Conservation (phyloP, 2,797 vertebrate genomes). For the Adrianichthys oophorus region DNA sequence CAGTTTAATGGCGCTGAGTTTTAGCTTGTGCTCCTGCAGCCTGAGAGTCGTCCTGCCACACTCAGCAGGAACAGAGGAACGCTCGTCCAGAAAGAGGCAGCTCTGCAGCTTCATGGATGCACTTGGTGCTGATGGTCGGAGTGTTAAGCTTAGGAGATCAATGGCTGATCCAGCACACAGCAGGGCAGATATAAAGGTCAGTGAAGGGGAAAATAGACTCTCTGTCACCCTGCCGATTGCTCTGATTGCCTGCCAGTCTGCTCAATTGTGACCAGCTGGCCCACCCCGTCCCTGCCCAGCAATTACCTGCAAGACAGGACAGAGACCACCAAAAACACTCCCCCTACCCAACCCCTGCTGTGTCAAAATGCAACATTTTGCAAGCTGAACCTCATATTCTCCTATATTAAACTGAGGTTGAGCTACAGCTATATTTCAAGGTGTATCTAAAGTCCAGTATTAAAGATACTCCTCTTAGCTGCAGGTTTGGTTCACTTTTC, state of each 20-base stretch:
- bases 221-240: constrained; percentile 37
- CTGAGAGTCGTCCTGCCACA: not conserved
- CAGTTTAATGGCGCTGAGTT: constrained; percentile 9
- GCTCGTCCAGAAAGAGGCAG: not conserved
- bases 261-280: constrained; percentile 35
- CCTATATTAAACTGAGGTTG: too few relatives aligned
- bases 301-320: constrained; percentile 11
- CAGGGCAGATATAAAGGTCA: constrained; percentile 46
- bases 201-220: constrained; percentile 50
- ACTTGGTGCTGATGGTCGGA: constrained; percentile 15
- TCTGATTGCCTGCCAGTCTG: constrained; percentile 42
- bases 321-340: not conserved
- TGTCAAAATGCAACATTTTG: too few relatives aligned
- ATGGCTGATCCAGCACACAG: constrained; percentile 36
- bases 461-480: too few relatives aligned
- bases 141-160: constrained; percentile 19
- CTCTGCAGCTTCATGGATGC: constrained; percentile 18
- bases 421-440: too few relatives aligned
- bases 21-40: constrained; percentile 13
- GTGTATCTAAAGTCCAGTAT: too few relatives aligned
- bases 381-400: too few relatives aligned
- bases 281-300: constrained; percentile 64
- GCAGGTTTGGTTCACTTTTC: too few relatives aligned
- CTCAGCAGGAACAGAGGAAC: not conserved
- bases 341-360: too few relatives aligned